Evolutionary conservation across 1,140 invertebrate genomes (phyloP).

Genomic region (Heliconius eleuchia): DNA sequence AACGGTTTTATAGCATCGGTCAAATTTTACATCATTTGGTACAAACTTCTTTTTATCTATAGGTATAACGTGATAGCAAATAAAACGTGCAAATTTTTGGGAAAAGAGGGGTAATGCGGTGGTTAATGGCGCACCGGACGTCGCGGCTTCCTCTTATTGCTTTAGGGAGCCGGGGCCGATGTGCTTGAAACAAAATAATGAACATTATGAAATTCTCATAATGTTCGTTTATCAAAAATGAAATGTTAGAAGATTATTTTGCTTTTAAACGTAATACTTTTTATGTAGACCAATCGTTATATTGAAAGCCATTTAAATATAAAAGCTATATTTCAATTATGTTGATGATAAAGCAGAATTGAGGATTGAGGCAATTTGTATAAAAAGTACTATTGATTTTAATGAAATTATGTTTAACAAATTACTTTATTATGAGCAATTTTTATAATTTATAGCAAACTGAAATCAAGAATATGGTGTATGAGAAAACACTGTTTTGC

Average conservation of each 20-base stretch:
- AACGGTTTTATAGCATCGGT: background rate
- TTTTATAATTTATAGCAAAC: too few relatives aligned
- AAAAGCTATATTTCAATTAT: conserved; percentile 4
- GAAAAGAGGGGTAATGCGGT: conserved; percentile 60
- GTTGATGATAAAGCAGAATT: background rate
- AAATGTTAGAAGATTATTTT: conserved; percentile 12
- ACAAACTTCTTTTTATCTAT: conserved; percentile 29
- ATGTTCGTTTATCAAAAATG: conserved; percentile 15
- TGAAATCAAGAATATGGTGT: too few relatives aligned
- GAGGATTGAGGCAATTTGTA: background rate
- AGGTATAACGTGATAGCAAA: conserved; percentile 31
- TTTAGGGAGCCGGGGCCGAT: conserved; percentile 32
- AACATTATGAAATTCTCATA: conserved; percentile 11
- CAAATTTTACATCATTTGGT: background rate
- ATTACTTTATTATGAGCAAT: too few relatives aligned
- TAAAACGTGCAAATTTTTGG: conserved; percentile 53
- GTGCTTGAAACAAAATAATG: conserved; percentile 12
- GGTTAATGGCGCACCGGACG: conserved; percentile 59
- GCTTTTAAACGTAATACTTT: conserved; percentile 7
- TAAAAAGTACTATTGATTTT: too few relatives aligned
- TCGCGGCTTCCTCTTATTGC: conserved; percentile 53
- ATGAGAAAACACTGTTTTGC: too few relatives aligned
- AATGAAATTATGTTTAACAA: too few relatives aligned
- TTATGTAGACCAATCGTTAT: background rate
- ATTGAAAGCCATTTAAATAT: background rate